Evolutionary conservation across 2,113 vertebrate genomes (phyloP).

Genomic region (Lucifuga dentata): DNA sequence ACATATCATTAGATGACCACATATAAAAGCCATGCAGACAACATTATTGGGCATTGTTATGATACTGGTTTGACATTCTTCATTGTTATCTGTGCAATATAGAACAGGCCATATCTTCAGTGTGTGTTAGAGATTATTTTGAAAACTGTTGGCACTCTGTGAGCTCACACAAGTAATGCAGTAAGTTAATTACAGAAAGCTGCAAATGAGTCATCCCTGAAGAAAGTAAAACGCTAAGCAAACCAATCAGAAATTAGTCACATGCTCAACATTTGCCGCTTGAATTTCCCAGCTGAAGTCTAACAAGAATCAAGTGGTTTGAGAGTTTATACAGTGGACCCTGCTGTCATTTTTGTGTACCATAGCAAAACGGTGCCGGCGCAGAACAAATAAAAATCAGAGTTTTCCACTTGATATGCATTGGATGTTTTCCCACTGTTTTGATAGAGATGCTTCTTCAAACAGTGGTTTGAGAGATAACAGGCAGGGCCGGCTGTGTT

Average conservation of each 20-base stretch:
- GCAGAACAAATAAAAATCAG: conserved; percentile 77
- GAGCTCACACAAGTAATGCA: too few species aligned
- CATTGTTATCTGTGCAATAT: too few species aligned
- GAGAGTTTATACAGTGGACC: conserved; percentile 69
- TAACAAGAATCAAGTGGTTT: conserved; percentile 57
- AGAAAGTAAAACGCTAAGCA: too few species aligned
- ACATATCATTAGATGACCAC: too few species aligned
- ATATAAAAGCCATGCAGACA: too few species aligned
- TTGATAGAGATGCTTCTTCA: conserved; percentile 77
- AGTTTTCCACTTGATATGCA: conserved; percentile 76
- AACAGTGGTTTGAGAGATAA: conserved; percentile 76
- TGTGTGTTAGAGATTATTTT: too few species aligned
- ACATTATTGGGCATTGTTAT: too few species aligned
- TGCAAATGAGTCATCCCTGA: too few species aligned
- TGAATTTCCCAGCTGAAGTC: conserved; percentile 46
- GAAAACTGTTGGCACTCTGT: too few species aligned
- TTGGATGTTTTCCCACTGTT: conserved; percentile 72
- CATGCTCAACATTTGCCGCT: conserved; percentile 53
- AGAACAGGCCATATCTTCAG: too few species aligned
- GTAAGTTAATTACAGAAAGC: too few species aligned
- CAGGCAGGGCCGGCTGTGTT: conserved; percentile 51
- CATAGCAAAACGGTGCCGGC: conserved; percentile 65
- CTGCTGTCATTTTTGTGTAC: conserved; percentile 72
- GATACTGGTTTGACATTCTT: too few species aligned
- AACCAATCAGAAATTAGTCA: conserved; percentile 26